Conservation (phyloP, 2,113 vertebrate genomes). For the Promerops cafer region DNA sequence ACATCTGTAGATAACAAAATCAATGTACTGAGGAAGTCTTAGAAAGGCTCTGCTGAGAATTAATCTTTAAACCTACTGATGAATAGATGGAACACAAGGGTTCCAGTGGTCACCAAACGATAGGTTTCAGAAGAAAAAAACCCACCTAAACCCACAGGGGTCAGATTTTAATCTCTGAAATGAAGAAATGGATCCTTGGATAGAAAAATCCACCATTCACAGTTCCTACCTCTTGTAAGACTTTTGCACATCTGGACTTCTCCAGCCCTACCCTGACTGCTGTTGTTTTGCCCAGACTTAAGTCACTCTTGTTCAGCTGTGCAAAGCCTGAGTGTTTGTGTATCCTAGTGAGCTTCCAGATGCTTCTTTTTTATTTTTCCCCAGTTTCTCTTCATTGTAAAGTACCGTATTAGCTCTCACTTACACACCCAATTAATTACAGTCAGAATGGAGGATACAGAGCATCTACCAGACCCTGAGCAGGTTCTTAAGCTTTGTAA, state of each 20-base stretch:
- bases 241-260: background rate
- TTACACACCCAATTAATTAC: background rate
- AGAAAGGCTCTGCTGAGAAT: background rate
- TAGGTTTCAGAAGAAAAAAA: background rate
- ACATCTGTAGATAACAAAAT: background rate
- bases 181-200: background rate
- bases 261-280: background rate
- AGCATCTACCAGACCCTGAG: background rate
- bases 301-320: background rate
- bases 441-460: background rate
- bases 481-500: background rate
- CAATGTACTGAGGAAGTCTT: background rate
- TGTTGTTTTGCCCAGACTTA: background rate
- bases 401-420: background rate
- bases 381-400: background rate
- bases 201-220: background rate
- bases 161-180: conserved; percentile 15
- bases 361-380: background rate
- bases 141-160: background rate
- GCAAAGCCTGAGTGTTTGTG: background rate
- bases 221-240: background rate
- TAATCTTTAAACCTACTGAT: conserved; percentile 78
- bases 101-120: conserved; percentile 81
- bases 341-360: background rate
- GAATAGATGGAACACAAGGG: conserved; percentile 82